Percentiles rank a stretch among this genome's conserved stretches.
These are phyloP conservation scores for Apodemia zela DNA, from an alignment of 2,888 invertebrate species.

Conservation along the genomic window DNA sequence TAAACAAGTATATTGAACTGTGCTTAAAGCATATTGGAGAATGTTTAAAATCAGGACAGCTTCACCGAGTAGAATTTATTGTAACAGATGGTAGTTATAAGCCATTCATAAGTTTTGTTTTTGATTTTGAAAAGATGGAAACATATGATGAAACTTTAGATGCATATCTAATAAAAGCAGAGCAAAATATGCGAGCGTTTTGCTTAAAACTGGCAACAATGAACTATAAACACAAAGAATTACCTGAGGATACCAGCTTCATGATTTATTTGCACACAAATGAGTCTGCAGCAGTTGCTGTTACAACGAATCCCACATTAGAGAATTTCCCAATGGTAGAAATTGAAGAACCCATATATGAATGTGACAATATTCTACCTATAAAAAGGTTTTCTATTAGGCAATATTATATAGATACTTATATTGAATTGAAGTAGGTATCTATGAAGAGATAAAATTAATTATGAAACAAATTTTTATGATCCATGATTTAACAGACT, in stretches of 20 bases:
- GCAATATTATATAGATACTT: slow-evolving; percentile 53
- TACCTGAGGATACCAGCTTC: slow-evolving; percentile 80
- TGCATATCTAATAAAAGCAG: slow-evolving; percentile 81
- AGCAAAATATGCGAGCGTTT: slow-evolving; percentile 81
- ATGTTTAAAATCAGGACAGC: slow-evolving; percentile 68
- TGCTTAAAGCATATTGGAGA: slow-evolving; percentile 72
- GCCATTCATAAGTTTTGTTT: slow-evolving; percentile 54
- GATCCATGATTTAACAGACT: no score
- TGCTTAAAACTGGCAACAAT: slow-evolving; percentile 79
- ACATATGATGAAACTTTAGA: slow-evolving; percentile 63
- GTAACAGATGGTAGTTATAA: slow-evolving; percentile 53
- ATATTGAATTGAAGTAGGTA: slow-evolving; percentile 48
- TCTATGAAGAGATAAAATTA: no score
- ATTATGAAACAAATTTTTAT: no score
- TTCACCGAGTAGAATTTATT: slow-evolving; percentile 75
- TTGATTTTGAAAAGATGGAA: slow-evolving; percentile 51
- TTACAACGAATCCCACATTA: slow-evolving; percentile 75
- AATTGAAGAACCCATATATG: slow-evolving; percentile 41
- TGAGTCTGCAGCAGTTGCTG: slow-evolving; percentile 77
- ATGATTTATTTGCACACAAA: slow-evolving; percentile 81
- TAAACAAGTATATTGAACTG: slow-evolving; percentile 82
- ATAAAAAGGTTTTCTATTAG: slow-evolving; percentile 54
- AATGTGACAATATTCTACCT: slow-evolving; percentile 51
- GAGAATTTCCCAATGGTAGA: slow-evolving; percentile 68
- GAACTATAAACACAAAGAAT: slow-evolving; percentile 62